Conservation (phyloP, 2,113 vertebrate genomes). For the Garra rufa region DNA sequence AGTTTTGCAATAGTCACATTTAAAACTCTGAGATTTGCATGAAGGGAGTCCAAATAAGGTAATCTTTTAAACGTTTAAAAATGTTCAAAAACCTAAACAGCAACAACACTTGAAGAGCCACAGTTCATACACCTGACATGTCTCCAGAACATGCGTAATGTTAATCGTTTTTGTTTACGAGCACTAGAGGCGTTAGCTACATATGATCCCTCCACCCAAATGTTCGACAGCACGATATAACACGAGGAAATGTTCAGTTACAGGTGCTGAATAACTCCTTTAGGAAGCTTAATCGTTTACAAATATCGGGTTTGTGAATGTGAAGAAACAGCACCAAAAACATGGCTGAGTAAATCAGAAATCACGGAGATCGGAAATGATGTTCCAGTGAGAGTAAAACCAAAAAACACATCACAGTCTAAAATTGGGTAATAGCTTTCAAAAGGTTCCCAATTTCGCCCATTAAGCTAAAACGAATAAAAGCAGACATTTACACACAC, state of each 20-base stretch:
- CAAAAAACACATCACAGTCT: conserved; percentile 19
- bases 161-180: background rate
- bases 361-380: conserved; percentile 36
- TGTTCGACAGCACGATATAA: conserved; percentile 45
- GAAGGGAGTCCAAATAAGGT: conserved; percentile 39
- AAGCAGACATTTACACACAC: conserved; percentile 44
- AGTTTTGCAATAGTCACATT: conserved; percentile 54
- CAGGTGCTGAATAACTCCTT: conserved; percentile 16
- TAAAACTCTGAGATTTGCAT: conserved; percentile 26
- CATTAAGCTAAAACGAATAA: conserved; percentile 50
- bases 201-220: conserved; percentile 61
- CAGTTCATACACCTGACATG: conserved; percentile 52
- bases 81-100: conserved; percentile 44
- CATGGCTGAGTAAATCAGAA: conserved; percentile 48
- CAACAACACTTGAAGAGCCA: conserved; percentile 67
- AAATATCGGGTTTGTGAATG: conserved; percentile 43
- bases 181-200: conserved; percentile 36
- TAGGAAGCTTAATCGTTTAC: conserved; percentile 39
- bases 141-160: conserved; percentile 55
- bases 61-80: conserved; percentile 36
- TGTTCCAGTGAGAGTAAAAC: conserved; percentile 44
- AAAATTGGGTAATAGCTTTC: conserved; percentile 37
- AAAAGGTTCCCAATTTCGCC: conserved; percentile 46
- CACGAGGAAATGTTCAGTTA: conserved; percentile 43
- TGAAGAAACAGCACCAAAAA: conserved; percentile 63